phyloP scores from a whole-genome alignment of 2,113 vertebrate genomes.

The Columbina picui region DNA sequence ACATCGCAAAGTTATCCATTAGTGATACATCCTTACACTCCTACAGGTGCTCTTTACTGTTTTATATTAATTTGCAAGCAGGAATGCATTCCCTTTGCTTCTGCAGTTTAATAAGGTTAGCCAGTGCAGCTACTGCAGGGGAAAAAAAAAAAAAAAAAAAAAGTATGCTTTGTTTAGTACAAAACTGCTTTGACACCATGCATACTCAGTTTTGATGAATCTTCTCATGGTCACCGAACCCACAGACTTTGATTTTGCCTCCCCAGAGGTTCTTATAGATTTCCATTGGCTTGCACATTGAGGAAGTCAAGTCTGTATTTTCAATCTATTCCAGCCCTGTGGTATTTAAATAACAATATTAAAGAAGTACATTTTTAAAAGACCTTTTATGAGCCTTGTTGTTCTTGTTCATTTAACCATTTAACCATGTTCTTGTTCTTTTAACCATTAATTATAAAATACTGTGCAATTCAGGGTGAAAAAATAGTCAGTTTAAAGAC shows the following conservation, averaged over 20 bases:
- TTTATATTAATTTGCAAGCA: not conserved
- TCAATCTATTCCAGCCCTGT: not conserved
- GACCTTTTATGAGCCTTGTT: not conserved
- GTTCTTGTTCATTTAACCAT: not conserved
- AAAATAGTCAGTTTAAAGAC: not conserved
- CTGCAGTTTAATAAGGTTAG: not conserved
- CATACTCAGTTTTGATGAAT: not conserved
- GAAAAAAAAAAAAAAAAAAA: not conserved
- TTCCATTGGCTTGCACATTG: not conserved
- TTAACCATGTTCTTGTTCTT: too few relatives aligned
- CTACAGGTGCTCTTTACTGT: not conserved
- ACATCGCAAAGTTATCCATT: not conserved
- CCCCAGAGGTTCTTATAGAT: slow-evolving; percentile 3
- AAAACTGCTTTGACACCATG: not conserved
- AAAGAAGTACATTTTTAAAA: not conserved
- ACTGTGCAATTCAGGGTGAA: not conserved
- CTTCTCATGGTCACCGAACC: not conserved
- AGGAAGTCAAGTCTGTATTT: slow-evolving; percentile 22
- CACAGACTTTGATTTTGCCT: not conserved
- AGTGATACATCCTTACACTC: not conserved
- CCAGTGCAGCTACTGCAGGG: not conserved
- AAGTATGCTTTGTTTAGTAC: not conserved
- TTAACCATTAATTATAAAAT: not conserved
- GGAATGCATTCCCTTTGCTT: not conserved
- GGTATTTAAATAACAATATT: not conserved